These are phyloP conservation scores for Actias luna DNA, from an alignment of 2,888 invertebrate species.

Conservation along the genomic window DNA sequence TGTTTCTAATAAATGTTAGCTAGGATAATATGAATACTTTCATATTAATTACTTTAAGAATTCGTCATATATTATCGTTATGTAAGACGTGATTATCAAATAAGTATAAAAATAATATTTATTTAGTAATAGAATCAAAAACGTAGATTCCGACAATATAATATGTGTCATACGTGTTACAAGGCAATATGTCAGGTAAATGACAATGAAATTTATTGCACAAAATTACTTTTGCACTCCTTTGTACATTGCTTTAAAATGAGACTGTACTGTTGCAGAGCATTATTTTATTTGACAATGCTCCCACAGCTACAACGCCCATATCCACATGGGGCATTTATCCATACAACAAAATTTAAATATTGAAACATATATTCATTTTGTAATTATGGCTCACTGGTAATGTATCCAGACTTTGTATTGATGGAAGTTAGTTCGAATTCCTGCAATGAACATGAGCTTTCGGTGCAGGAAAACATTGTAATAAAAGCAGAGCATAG, in stretches of 20 bases:
- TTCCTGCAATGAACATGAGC: too few relatives aligned
- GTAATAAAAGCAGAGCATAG: too few relatives aligned
- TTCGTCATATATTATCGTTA: too few relatives aligned
- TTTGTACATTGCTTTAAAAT: constrained; percentile 43
- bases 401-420: too few relatives aligned
- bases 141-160: not conserved
- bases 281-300: constrained; percentile 57
- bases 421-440: too few relatives aligned
- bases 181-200: constrained; percentile 19
- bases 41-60: too few relatives aligned
- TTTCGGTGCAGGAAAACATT: too few relatives aligned
- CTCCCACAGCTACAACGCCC: constrained; percentile 35
- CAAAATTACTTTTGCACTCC: constrained; percentile 41
- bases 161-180: not conserved
- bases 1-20: too few relatives aligned
- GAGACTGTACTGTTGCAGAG: constrained; percentile 48
- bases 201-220: constrained; percentile 43
- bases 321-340: constrained; percentile 24
- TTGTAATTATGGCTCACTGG: too few relatives aligned
- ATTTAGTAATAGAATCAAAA: constrained; percentile 10
- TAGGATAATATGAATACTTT: too few relatives aligned
- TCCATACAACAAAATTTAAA: too few relatives aligned
- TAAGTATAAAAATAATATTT: not conserved
- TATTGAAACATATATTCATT: too few relatives aligned
- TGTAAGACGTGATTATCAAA: not conserved